Base-by-base conservation (phyloP, 2,113 vertebrate species). In the Lophochroa leadbeateri region DNA sequence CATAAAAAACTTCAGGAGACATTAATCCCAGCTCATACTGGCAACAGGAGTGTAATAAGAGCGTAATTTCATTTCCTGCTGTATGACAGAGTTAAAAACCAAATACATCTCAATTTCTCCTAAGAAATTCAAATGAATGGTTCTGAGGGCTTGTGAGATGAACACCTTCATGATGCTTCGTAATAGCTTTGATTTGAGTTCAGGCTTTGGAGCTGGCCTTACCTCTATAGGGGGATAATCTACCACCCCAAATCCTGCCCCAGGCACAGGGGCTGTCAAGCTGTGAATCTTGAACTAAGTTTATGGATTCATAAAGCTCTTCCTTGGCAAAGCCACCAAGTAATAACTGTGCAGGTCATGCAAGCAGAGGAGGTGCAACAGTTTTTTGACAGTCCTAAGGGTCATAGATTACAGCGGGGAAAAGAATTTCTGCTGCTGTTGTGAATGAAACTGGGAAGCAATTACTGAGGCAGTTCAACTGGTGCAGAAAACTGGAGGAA, bases 1-100 rank as follows among this genome's bases (percentile, higher is more conserved):
- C 41, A 50, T 20, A 60, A 69, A 83, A 82, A 86, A 43, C 82
- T 93, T 55, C 39, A 21, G 50, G 82, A 93, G 79, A 55, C 68
- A 83, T 80, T 74, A 85, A 91, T 90, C 75, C 58, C 79, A 86
- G 60, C 35, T 93, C 47, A 11, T 53, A n/a, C 2, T 77, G 63
- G 88, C 85, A 94, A 67, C 35, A 57, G 67, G 46, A 50, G 52
- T 47, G 29, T 28, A 84, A 91, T 49, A 65, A 72, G 85, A 78
- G 61, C 31, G 2, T 94, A 86, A 95, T 78, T 90, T 83, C 9
- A 95, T 92, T 97, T 94, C 86, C 92, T 96, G 82, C 72, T 71
- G 14, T 28, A 86, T 25, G 57, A 81, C 39, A 71, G 67, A 82
- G 55, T 86, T 83, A 58, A 90, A 93, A 95, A 71, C 2, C 50